phyloP scores from a whole-genome alignment of 2,797 vertebrate genomes.

The Poliocrania exsul region DNA sequence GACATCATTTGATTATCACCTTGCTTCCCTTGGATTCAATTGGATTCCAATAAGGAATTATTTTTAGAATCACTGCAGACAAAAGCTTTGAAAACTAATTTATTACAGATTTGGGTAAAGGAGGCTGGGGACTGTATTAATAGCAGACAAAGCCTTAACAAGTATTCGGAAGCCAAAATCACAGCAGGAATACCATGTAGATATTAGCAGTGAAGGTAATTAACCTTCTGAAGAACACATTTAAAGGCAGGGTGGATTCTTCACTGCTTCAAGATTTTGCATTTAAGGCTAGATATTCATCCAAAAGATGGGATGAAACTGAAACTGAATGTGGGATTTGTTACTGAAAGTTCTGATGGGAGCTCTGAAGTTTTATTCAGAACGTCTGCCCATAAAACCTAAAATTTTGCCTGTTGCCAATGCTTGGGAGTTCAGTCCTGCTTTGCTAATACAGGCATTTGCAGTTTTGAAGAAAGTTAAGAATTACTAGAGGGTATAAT shows the following conservation, averaged over 20 bases:
- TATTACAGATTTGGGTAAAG: background rate
- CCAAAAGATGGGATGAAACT: background rate
- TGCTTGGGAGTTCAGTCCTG: background rate
- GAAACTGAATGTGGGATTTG: background rate
- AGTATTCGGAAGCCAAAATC: background rate
- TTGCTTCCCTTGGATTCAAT: conserved; percentile 1
- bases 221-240: background rate
- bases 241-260: background rate
- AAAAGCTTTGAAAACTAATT: conserved; percentile 32
- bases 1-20: conserved; percentile 65
- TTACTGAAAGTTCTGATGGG: background rate
- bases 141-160: conserved; percentile 24
- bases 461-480: background rate
- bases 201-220: background rate
- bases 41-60: conserved; percentile 41
- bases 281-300: background rate
- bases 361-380: background rate
- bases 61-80: conserved; percentile 47
- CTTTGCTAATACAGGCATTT: background rate
- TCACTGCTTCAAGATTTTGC: background rate
- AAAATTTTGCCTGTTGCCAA: background rate
- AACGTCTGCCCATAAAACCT: background rate
- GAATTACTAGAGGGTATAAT: background rate
- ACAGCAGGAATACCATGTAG: background rate
- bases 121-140: background rate